phyloP scores from a whole-genome alignment of 2,113 vertebrate genomes.

The Diadophis punctatus region DNA sequence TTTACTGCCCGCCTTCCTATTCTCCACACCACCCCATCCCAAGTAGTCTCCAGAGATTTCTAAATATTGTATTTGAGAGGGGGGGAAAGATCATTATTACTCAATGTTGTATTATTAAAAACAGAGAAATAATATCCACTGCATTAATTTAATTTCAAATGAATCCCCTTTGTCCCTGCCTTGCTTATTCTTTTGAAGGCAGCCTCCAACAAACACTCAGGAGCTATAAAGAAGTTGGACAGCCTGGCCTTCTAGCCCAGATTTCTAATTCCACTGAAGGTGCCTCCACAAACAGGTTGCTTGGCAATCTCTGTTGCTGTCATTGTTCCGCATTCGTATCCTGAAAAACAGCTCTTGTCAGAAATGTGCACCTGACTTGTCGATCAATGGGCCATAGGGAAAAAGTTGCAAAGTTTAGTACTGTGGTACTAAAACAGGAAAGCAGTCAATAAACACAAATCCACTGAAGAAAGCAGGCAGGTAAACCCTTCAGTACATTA shows the following conservation, averaged over 20 bases:
- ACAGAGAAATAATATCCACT: background rate
- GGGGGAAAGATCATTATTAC: background rate
- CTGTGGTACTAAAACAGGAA: background rate
- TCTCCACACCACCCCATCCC: background rate
- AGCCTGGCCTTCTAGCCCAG: background rate
- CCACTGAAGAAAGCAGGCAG: background rate
- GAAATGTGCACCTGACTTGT: background rate
- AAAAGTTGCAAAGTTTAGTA: background rate
- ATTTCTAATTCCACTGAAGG: background rate
- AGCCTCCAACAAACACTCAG: background rate
- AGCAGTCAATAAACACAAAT: background rate
- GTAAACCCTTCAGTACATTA: background rate
- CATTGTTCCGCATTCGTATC: background rate
- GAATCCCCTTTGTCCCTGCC: background rate
- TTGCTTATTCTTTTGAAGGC: background rate
- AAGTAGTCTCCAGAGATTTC: background rate
- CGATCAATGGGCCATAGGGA: background rate
- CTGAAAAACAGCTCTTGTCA: background rate
- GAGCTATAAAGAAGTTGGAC: background rate
- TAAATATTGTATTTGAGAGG: background rate
- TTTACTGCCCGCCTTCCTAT: background rate
- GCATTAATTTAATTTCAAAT: background rate
- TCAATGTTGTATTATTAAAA: background rate
- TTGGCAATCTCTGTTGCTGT: background rate
- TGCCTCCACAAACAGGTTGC: background rate